These are phyloP conservation scores for Syrmaticus mikado DNA, from an alignment of 2,113 vertebrate species.

Conservation along the genomic window DNA sequence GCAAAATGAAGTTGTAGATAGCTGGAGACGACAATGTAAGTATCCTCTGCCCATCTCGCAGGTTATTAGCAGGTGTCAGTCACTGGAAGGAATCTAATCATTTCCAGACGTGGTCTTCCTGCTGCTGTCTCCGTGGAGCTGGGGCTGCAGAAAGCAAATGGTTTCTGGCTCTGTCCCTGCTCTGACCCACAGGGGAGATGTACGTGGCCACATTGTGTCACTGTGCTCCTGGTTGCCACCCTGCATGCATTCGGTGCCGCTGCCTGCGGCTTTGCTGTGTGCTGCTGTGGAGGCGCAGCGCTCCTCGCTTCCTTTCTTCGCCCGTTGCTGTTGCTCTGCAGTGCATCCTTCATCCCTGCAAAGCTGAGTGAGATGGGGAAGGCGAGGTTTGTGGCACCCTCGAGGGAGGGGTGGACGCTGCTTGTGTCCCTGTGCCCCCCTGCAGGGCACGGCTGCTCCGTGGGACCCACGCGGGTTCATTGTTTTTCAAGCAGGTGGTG, in stretches of 20 bases:
- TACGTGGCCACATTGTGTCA: fast-evolving
- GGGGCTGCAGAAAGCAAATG: slow-evolving; percentile 15
- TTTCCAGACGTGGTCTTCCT: slow-evolving; percentile 6
- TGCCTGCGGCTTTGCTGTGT: not conserved
- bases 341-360: not conserved
- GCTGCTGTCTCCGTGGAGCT: not conserved
- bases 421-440: not conserved
- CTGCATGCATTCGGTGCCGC: fast-evolving
- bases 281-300: not conserved
- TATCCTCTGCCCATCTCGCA: slow-evolving; percentile 36
- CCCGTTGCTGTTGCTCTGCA: fast-evolving
- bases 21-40: slow-evolving; percentile 62
- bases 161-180: not conserved
- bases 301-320: not conserved
- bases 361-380: not conserved
- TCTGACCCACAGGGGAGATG: not conserved
- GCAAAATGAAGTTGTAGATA: slow-evolving; percentile 78
- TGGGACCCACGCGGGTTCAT: slow-evolving; percentile 13
- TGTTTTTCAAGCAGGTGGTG: slow-evolving; percentile 70
- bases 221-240: not conserved
- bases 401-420: not conserved
- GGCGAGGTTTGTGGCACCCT: too few species aligned
- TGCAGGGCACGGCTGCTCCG: not conserved
- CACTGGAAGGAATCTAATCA: slow-evolving; percentile 70
- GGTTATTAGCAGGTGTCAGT: slow-evolving; percentile 78